Conservation (phyloP, 2,113 vertebrate genomes). For the Pavo muticus region DNA sequence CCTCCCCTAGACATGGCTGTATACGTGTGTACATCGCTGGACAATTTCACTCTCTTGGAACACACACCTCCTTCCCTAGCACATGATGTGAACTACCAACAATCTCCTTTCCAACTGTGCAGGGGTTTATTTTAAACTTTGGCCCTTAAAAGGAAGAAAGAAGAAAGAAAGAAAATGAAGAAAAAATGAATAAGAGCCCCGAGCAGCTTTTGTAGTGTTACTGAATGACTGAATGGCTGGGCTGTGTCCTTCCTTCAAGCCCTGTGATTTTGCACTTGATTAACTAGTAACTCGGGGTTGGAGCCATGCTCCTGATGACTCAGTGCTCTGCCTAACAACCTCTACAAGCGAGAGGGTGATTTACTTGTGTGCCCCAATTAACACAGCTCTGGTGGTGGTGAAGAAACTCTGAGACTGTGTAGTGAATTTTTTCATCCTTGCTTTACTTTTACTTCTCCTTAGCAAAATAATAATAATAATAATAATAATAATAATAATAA, state of each 20-base stretch:
- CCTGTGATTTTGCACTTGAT: constrained; percentile 80
- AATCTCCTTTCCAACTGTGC: not conserved
- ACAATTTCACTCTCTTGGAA: rapidly evolving
- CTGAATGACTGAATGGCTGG: constrained; percentile 29
- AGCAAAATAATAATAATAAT: not conserved
- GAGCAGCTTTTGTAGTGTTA: constrained; percentile 32
- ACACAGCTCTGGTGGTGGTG: constrained; percentile 60
- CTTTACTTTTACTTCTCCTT: not conserved
- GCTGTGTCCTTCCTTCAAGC: constrained; percentile 77
- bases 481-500: not conserved
- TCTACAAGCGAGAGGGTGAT: constrained; percentile 81
- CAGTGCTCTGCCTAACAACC: constrained; percentile 82
- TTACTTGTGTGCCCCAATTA: constrained; percentile 84
- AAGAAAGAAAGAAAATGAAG: not conserved
- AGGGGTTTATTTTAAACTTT: not conserved
- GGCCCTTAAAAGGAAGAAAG: not conserved
- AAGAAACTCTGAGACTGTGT: not conserved
- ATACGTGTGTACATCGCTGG: rapidly evolving
- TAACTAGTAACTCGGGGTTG: constrained; percentile 73
- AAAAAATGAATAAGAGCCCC: not conserved
- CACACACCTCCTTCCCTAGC: too few species aligned
- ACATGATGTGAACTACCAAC: not conserved
- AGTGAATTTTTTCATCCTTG: not conserved
- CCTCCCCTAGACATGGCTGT: too few species aligned
- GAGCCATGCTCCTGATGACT: constrained; percentile 73